Conservation (phyloP, 2,888 invertebrate genomes). For the Petrolisthes manimaculis region DNA sequence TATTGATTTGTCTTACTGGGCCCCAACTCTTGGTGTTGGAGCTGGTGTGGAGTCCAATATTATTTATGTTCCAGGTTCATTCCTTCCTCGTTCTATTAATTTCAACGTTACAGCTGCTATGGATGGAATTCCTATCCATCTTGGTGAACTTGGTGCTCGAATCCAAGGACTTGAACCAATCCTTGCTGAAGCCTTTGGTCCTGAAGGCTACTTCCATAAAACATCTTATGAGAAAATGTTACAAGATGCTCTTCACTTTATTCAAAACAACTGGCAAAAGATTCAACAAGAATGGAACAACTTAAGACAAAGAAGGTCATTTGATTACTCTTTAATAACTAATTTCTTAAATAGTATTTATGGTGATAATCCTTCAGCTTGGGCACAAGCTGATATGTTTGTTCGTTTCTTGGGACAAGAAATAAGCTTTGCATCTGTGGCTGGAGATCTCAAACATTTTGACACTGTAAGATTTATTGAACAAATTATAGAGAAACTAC, state of each 20-base stretch:
- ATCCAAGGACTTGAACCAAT: slow-evolving; percentile 49
- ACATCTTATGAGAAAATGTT: slow-evolving; percentile 22
- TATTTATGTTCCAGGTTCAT: slow-evolving; percentile 51
- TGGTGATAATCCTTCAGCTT: background rate
- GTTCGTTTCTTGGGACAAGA: slow-evolving; percentile 57
- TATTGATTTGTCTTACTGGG: slow-evolving; percentile 52
- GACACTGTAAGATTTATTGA: background rate
- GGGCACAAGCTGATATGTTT: slow-evolving; percentile 40
- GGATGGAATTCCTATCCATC: slow-evolving; percentile 36
- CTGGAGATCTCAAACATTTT: slow-evolving; percentile 19
- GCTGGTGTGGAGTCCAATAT: slow-evolving; percentile 48
- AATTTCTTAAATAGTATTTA: slow-evolving; percentile 29
- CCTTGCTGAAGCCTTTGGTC: slow-evolving; percentile 38
- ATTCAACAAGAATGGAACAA: slow-evolving; percentile 5
- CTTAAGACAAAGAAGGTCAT: slow-evolving; percentile 20
- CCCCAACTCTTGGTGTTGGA: slow-evolving; percentile 42
- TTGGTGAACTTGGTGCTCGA: slow-evolving; percentile 50
- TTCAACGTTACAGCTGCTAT: slow-evolving; percentile 45
- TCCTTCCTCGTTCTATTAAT: slow-evolving; percentile 42
- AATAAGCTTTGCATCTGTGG: slow-evolving; percentile 44
- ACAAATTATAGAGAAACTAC: slow-evolving; percentile 10
- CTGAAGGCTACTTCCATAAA: slow-evolving; percentile 40
- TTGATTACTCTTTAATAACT: background rate
- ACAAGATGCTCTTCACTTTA: slow-evolving; percentile 15
- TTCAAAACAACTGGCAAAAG: slow-evolving; percentile 17